Evolutionary conservation across 2,113 vertebrate genomes (phyloP).

Genomic region (Grammomys surdaster): DNA sequence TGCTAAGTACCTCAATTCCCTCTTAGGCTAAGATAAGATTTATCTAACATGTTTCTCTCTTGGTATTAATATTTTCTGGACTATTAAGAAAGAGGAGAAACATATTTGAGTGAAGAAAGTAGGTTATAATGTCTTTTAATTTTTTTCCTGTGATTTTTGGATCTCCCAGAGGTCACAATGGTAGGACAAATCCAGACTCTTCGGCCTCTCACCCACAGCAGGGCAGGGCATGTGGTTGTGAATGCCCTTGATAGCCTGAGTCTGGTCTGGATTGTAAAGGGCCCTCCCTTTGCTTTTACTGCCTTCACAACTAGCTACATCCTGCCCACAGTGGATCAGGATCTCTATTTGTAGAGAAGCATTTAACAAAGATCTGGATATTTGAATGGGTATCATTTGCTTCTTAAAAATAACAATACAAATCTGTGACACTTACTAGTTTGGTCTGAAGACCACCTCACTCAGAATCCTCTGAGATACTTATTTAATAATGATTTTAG

Average conservation of each 20-base stretch:
- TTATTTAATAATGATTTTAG: constrained; percentile 1
- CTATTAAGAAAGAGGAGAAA: constrained; percentile 10
- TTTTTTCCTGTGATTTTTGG: constrained; percentile 2
- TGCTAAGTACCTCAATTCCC: neutral
- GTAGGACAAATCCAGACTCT: neutral
- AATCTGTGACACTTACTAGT: neutral
- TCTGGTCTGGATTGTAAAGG: neutral
- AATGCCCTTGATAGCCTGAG: neutral
- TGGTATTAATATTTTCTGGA: neutral
- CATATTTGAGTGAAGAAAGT: constrained; percentile 7
- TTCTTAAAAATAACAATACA: neutral
- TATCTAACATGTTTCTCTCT: neutral
- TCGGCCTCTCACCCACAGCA: neutral
- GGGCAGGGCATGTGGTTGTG: neutral
- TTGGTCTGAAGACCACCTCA: neutral
- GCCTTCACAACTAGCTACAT: neutral
- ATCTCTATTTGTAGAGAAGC: neutral
- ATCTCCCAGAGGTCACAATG: neutral
- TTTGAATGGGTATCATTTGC: neutral
- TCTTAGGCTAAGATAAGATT: neutral
- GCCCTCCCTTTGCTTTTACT: neutral
- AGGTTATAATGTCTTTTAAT: neutral
- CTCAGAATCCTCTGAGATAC: neutral
- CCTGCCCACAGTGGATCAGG: neutral
- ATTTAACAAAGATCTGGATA: neutral